phyloP scores from a whole-genome alignment of 2,113 vertebrate genomes.

The Sakesphorus luctuosus region DNA sequence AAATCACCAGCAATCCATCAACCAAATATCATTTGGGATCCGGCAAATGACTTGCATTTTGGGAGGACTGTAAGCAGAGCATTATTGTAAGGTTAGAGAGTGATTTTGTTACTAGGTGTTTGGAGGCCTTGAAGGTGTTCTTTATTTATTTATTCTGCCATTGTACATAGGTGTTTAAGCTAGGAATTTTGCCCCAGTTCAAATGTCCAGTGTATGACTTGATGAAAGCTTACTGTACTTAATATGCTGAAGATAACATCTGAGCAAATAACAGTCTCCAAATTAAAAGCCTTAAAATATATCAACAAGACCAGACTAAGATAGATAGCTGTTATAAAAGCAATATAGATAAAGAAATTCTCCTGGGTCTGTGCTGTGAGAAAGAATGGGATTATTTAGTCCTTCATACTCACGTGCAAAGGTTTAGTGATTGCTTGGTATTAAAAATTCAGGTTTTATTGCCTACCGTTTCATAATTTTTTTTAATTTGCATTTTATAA shows the following conservation, averaged over 20 bases:
- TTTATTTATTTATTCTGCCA: slow-evolving; percentile 49
- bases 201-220: background rate
- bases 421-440: background rate
- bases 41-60: slow-evolving; percentile 69
- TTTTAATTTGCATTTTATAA: slow-evolving; percentile 38
- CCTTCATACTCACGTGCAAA: background rate
- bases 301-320: slow-evolving; percentile 69
- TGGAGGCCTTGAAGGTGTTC: slow-evolving; percentile 32
- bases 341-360: slow-evolving; percentile 56
- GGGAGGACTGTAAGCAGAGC: slow-evolving; percentile 63
- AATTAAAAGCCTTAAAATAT: slow-evolving; percentile 71
- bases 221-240: slow-evolving; percentile 20
- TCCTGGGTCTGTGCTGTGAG: slow-evolving; percentile 30
- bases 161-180: background rate
- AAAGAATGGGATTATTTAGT: slow-evolving; percentile 43
- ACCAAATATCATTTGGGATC: slow-evolving; percentile 72
- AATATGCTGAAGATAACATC: slow-evolving; percentile 56
- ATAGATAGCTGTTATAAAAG: slow-evolving; percentile 71
- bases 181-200: slow-evolving; percentile 21
- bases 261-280: slow-evolving; percentile 50
- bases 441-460: slow-evolving; percentile 64
- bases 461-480: slow-evolving; percentile 50
- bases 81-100: slow-evolving; percentile 69
- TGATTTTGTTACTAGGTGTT: slow-evolving; percentile 49
- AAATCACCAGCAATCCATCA: slow-evolving; percentile 82